Base-by-base conservation (phyloP, 2,113 vertebrate genomes). In the Fulica atra region DNA sequence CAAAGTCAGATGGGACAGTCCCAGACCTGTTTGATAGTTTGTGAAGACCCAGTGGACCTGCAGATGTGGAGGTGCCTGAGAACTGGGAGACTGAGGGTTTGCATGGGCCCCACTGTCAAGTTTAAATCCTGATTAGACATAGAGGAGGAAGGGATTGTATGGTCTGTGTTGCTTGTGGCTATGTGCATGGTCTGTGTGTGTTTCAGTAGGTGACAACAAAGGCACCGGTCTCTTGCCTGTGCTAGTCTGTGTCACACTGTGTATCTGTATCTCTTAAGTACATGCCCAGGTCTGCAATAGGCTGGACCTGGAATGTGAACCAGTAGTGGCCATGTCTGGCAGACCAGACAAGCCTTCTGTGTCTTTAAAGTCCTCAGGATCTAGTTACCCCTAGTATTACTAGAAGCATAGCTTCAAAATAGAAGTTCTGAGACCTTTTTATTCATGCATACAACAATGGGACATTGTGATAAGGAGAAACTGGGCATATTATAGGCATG, bases 111-210 rank as follows among this genome's bases (percentile, higher is more conserved):
- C 14, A 7, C 33, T 59, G 42, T 10, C 11, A 72, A 36, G 25
- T 66, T 86, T 84, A 46, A 63, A 42, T 36, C 64, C 28, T 20
- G n/a, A 54, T 60, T 25, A 63, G 21, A 3, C 7, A 5, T 42
- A 70, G n/a, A 59, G 31, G 10, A 81, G 9, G 16, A 63, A 3
- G 3, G 13, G 6, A 36, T 8, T 28, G 35, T 4, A 5, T 0
- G 0, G 5, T 44, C 13, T 13, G 2, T 61, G 33, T 14, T 74
- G 57, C 33, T 18, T 5, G 0, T 35, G 33, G 17, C 9, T 31
- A 3, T 0, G 0, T 16, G 11, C 14, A 16, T 50, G 25, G 7
- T 78, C 36, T 35, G 3, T 38, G 13, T 24, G 3, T 11, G 10
- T 29, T 51, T 59, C 40, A 13, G 28, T 13, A 40, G n/a, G 23